Base-by-base conservation (phyloP, 2,888 invertebrate genomes). In the Drosophila anceps region DNA sequence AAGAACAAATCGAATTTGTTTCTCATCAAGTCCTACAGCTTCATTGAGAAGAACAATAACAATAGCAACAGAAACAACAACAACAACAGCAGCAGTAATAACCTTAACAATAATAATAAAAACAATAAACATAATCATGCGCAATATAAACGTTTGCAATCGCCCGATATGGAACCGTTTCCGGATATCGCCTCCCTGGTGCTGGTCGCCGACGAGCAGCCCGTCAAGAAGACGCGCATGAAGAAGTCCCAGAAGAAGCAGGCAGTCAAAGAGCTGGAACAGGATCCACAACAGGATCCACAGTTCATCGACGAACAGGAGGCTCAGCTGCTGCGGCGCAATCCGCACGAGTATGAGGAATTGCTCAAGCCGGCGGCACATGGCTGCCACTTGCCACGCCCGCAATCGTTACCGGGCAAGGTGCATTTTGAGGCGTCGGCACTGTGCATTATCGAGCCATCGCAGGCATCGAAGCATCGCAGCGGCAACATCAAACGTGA, bases 1-100 rank as follows among this genome's bases (percentile, higher is more conserved):
- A 89, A 90, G 71, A 89, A 88, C 70, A 87, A 87, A 66, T 90
- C 90, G 37, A 90, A 88, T 80, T 51, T 89, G 69, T 89, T 76
- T 70, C 73, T 89, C 24, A 89, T 90, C 48, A 89, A 90, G 61
- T 90, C 89, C 1, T 84, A 89, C 62, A 89, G 89, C 69, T 88
- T 88, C 44, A 87, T 78, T 62, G 88, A 90, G 39, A 82, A 73
- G 24, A 71, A 54, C 37, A 73, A 46, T 18, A 70, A 55, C 15
- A 74, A 41, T 31, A 68, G 39, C 4, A 68, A 48, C 9, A 60
- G 29, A 4, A 67, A 29, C 3, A 64, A 43, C 15, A 78, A 68
- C 2, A 79, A 60, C 1, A 70, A 65, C 1, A 67, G 60, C 7
- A 68, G 43, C 4, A 68, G 39, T 4, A 43, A 20, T 7, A 43